Evolutionary conservation across 2,888 invertebrate genomes (phyloP).

Genomic region (Netelia inedita): DNA sequence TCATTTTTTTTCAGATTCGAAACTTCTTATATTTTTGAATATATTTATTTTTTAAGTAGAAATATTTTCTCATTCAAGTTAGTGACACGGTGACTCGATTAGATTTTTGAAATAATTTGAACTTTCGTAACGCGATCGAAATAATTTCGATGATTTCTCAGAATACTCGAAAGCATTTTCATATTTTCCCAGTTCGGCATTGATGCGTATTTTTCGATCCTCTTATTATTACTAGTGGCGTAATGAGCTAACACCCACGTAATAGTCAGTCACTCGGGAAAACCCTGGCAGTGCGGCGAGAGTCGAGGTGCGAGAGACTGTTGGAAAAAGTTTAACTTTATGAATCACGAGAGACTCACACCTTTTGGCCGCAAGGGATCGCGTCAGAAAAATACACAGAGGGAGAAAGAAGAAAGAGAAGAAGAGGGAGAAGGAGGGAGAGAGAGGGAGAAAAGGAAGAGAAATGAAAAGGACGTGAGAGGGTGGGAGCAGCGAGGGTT

Average conservation of each 20-base stretch:
- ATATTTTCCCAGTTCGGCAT: too few species aligned
- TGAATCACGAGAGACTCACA: conserved; percentile 42
- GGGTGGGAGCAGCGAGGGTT: neutral
- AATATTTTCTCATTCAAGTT: too few species aligned
- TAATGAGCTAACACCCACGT: conserved; percentile 29
- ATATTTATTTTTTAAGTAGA: too few species aligned
- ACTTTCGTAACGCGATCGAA: too few species aligned
- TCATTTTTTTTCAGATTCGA: too few species aligned
- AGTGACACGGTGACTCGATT: too few species aligned
- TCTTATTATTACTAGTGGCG: conserved; percentile 9
- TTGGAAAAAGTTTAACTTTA: conserved; percentile 60
- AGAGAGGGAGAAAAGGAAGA: conserved; percentile 8
- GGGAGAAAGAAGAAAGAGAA: conserved; percentile 20
- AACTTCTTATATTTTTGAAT: too few species aligned
- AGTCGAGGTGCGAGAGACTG: conserved; percentile 8
- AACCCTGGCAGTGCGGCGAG: neutral
- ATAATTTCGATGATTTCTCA: too few species aligned
- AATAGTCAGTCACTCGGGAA: conserved; percentile 61
- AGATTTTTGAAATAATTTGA: too few species aligned
- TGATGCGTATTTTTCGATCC: neutral
- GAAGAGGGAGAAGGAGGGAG: neutral
- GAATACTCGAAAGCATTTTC: too few species aligned
- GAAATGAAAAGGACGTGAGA: neutral
- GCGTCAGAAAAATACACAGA: conserved; percentile 18
- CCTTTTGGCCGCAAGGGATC: conserved; percentile 19